phyloP scores from a whole-genome alignment of 2,888 invertebrate species.

The Acleris laterana region DNA sequence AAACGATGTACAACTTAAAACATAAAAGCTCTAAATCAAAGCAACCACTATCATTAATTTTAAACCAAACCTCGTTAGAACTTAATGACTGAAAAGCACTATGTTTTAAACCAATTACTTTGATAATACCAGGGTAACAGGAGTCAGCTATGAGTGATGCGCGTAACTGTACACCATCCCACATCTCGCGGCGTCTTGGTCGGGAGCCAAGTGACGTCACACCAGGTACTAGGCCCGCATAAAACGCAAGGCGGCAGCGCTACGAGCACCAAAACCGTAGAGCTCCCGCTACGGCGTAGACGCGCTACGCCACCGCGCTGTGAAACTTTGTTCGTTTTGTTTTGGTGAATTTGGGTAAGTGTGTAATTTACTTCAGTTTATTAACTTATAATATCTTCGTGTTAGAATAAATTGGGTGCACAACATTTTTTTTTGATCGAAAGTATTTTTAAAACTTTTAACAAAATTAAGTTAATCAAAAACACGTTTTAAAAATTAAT shows the following conservation, averaged over 20 bases:
- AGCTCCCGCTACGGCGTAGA: slow-evolving; percentile 70
- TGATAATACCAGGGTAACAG: slow-evolving; percentile 19
- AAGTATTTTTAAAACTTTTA: no score
- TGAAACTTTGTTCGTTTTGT: slow-evolving; percentile 42
- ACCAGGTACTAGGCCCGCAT: slow-evolving; percentile 39
- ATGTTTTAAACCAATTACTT: slow-evolving; percentile 34
- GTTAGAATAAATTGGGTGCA: slow-evolving; percentile 21
- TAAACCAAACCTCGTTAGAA: slow-evolving; percentile 12
- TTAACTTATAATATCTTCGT: slow-evolving; percentile 17
- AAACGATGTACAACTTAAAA: no score
- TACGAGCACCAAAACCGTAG: slow-evolving; percentile 67
- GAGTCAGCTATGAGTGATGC: slow-evolving; percentile 15
- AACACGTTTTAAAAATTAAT: no score
- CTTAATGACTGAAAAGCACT: slow-evolving; percentile 19
- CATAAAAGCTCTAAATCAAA: slow-evolving; percentile 10
- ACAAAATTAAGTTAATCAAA: no score
- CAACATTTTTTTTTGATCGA: no score
- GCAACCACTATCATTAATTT: slow-evolving; percentile 18
- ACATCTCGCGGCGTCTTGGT: slow-evolving; percentile 31
- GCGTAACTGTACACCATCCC: slow-evolving; percentile 36
- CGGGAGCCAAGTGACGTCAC: slow-evolving; percentile 34
- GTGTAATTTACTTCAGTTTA: slow-evolving; percentile 4
- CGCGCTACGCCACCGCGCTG: slow-evolving; percentile 62
- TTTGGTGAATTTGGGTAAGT: slow-evolving; percentile 31
- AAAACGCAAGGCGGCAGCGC: slow-evolving; percentile 61